These are phyloP conservation scores for Diaphora mendica DNA, from an alignment of 2,888 invertebrate species.

Conservation along the genomic window DNA sequence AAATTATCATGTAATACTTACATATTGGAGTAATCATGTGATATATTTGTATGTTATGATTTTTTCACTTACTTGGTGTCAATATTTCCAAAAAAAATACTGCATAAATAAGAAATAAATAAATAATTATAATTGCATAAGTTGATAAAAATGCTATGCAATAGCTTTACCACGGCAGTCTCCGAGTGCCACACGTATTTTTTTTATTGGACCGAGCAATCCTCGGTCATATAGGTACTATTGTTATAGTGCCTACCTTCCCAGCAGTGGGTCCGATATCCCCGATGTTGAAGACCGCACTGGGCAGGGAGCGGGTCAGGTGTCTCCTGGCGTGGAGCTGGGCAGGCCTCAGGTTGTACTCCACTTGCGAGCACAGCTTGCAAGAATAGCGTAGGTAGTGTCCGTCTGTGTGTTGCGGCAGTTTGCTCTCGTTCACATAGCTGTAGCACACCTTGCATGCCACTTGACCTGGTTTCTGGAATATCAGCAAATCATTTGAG, in stretches of 20 bases:
- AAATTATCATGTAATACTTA: too few relatives aligned
- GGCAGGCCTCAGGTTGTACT: conserved; percentile 58
- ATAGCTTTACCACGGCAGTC: too few relatives aligned
- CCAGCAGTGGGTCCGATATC: conserved; percentile 37
- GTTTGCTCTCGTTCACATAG: conserved; percentile 59
- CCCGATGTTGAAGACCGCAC: conserved; percentile 63
- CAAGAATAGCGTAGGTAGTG: conserved; percentile 71
- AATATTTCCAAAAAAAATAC: too few relatives aligned
- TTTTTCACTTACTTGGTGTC: too few relatives aligned
- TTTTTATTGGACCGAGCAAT: too few relatives aligned
- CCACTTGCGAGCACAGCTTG: conserved; percentile 65
- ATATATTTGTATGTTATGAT: too few relatives aligned
- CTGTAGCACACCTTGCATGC: conserved; percentile 75
- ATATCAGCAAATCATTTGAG: not conserved
- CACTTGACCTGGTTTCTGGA: conserved; percentile 59
- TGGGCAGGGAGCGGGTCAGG: conserved; percentile 44
- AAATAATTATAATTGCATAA: too few relatives aligned
- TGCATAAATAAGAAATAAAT: too few relatives aligned
- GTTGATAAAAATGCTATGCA: too few relatives aligned
- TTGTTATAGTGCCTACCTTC: conserved; percentile 31
- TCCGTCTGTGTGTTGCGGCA: conserved; percentile 55
- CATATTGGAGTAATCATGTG: too few relatives aligned
- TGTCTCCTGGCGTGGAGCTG: conserved; percentile 61
- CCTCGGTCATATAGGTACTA: too few relatives aligned
- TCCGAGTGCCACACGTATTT: too few relatives aligned